A percentile compares a stretch with the other conserved stretches of the same genome.
phyloP scores from a whole-genome alignment of 2,888 invertebrate species.

The Tenthredo scrophulariae region DNA sequence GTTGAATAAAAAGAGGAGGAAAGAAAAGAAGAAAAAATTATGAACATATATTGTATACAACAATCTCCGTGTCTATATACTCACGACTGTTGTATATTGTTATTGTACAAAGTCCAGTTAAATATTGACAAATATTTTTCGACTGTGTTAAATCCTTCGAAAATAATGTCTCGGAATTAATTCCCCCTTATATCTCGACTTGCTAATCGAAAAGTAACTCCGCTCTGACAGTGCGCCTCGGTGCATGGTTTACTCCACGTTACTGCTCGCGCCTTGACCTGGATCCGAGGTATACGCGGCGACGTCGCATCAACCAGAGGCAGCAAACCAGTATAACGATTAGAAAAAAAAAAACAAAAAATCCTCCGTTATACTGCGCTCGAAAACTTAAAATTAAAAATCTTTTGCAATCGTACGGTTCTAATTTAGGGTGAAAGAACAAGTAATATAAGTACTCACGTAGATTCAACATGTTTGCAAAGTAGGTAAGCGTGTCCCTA shows the following conservation, averaged over 20 bases:
- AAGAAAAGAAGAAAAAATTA: neutral
- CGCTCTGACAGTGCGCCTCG: neutral
- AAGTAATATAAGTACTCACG: neutral
- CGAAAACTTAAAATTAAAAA: neutral
- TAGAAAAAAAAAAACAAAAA: constrained; percentile 5
- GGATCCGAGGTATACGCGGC: constrained; percentile 4
- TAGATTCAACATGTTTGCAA: neutral
- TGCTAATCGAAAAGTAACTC: constrained; percentile 31
- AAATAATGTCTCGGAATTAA: neutral
- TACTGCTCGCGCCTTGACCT: constrained; percentile 46
- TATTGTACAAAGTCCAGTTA: neutral
- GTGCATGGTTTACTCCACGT: constrained; percentile 23
- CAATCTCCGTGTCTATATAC: neutral
- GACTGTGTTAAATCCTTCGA: neutral
- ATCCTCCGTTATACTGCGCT: neutral
- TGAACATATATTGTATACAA: neutral
- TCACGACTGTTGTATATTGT: neutral
- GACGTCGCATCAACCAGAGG: constrained; percentile 31
- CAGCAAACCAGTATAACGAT: constrained; percentile 29
- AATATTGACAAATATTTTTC: neutral
- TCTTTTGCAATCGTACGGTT: neutral
- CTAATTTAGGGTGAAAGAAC: neutral
- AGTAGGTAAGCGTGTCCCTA: neutral
- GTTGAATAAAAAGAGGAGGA: neutral
- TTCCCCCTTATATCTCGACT: neutral